A percentile compares a stretch with the other conserved stretches of the same genome.
These are phyloP conservation scores for Microcebus jonahi DNA, from an alignment of 2,113 vertebrate species.

Conservation along the genomic window DNA sequence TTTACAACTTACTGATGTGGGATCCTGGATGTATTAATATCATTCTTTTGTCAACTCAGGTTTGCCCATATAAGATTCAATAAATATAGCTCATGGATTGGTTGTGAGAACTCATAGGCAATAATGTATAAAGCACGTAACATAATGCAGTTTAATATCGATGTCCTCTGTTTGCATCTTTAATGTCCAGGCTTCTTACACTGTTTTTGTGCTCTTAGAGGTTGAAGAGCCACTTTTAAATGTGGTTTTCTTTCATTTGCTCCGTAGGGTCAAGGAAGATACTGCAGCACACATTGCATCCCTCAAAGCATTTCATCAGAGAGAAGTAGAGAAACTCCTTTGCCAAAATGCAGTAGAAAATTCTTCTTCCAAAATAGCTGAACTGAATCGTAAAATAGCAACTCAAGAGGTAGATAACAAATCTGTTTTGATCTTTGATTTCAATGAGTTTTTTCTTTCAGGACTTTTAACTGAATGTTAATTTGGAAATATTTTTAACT, in stretches of 20 bases:
- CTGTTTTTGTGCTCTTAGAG: background rate
- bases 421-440: background rate
- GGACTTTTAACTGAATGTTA: background rate
- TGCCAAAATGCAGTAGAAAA: slow-evolving; percentile 90
- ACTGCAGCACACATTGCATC: slow-evolving; percentile 85
- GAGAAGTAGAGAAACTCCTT: slow-evolving; percentile 87
- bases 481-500: slow-evolving; percentile 30
- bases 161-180: background rate
- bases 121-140: background rate
- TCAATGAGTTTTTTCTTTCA: background rate
- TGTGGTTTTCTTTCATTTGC: slow-evolving; percentile 8
- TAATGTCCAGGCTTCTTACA: background rate
- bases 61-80: background rate
- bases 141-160: background rate
- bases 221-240: background rate
- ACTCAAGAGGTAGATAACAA: slow-evolving; percentile 89
- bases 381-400: slow-evolving; percentile 89
- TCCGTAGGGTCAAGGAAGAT: slow-evolving; percentile 86
- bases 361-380: slow-evolving; percentile 91
- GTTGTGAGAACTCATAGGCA: background rate
- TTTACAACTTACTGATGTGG: background rate
- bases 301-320: slow-evolving; percentile 88
- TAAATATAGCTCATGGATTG: background rate
- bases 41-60: background rate
- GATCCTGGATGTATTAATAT: background rate